Percentiles rank a stretch among this genome's conserved stretches.
These are phyloP conservation scores for Rhipidura dahli DNA, from an alignment of 2,113 vertebrate genomes.

Conservation along the genomic window DNA sequence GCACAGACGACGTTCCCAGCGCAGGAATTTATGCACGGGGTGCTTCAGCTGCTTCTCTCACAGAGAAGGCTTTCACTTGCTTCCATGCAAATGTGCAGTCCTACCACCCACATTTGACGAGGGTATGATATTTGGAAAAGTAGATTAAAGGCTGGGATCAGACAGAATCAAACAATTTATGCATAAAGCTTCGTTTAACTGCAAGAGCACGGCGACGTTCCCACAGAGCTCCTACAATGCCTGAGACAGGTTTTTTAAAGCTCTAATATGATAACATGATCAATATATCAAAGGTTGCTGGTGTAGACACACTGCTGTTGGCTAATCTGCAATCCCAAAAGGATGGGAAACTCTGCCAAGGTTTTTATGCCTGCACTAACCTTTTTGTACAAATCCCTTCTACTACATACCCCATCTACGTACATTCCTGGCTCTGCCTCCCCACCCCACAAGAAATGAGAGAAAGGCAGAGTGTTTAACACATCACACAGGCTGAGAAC, in stretches of 20 bases:
- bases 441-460: not conserved
- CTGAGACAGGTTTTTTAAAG: not conserved
- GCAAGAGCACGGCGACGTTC: not conserved
- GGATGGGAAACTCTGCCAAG: not conserved
- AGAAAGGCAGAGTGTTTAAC: not conserved
- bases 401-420: not conserved
- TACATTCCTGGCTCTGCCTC: not conserved
- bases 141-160: constrained; percentile 39
- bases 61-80: not conserved
- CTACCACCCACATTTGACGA: constrained; percentile 16
- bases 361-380: not conserved
- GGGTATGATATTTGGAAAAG: not conserved
- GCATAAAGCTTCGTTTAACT: not conserved
- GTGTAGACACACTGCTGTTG: not conserved
- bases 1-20: not conserved
- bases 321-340: not conserved
- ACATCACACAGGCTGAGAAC: not conserved
- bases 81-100: constrained; percentile 12
- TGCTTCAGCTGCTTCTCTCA: not conserved
- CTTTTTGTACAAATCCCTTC: not conserved
- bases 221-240: not conserved
- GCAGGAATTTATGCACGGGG: not conserved
- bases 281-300: not conserved
- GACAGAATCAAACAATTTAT: constrained; percentile 19
- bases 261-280: not conserved